These are phyloP conservation scores for Limnothrissa miodon DNA, from an alignment of 2,113 vertebrate genomes.

Conservation along the genomic window DNA sequence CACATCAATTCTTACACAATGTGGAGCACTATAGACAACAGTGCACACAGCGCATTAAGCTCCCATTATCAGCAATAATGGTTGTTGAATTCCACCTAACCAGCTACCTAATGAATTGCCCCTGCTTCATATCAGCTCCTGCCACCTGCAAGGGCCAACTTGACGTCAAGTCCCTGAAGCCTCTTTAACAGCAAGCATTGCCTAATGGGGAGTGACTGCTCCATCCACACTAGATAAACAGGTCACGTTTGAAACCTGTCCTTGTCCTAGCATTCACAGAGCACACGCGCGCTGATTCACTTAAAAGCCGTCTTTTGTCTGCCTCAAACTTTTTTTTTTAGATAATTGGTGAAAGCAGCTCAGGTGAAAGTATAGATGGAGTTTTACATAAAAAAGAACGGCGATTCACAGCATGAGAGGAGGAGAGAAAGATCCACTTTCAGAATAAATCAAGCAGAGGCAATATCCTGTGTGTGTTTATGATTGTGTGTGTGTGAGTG, in stretches of 20 bases:
- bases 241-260: conserved; percentile 61
- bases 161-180: not conserved
- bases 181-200: not conserved
- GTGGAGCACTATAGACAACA: no score
- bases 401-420: conserved; percentile 57
- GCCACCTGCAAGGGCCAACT: not conserved
- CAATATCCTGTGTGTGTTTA: conserved; percentile 72
- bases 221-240: not conserved
- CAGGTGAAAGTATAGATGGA: conserved; percentile 60
- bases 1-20: no score
- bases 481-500: not conserved
- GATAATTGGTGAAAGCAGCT: conserved; percentile 55
- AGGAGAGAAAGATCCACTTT: conserved; percentile 68
- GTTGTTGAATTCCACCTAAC: not conserved
- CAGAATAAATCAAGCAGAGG: conserved; percentile 78
- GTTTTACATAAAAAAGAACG: not conserved
- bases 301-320: not conserved
- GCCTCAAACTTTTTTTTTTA: not conserved
- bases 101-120: not conserved
- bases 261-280: conserved; percentile 55
- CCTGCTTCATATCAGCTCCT: not conserved
- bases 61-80: not conserved
- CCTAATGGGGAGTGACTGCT: conserved; percentile 4
- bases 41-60: not conserved
- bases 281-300: not conserved